Evolutionary conservation across 1,140 invertebrate species (phyloP).

Genomic region (Drosophila arizonae): DNA sequence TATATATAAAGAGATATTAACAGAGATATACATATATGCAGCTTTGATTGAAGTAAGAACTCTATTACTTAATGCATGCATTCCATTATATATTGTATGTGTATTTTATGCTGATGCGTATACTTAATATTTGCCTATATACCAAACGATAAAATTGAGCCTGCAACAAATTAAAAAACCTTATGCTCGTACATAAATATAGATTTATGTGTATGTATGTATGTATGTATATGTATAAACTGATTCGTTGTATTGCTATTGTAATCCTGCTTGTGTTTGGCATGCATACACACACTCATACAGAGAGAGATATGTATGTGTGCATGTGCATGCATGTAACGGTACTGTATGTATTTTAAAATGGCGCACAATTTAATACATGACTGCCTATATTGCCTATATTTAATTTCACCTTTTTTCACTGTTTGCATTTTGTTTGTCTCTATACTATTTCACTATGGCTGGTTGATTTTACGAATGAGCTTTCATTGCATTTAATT

Average conservation of each 20-base stretch:
- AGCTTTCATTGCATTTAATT: conserved; percentile 71
- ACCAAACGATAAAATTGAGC: conserved; percentile 9
- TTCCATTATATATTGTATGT: not conserved
- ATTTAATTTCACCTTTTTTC: conserved; percentile 81
- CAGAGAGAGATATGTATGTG: not conserved
- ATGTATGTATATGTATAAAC: conserved; percentile 17
- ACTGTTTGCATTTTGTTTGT: conserved; percentile 76
- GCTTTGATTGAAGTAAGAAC: not conserved
- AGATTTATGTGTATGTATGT: conserved; percentile 10
- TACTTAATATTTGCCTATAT: conserved; percentile 22
- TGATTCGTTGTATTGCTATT: conserved; percentile 41
- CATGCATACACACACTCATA: conserved; percentile 15
- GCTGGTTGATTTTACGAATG: conserved; percentile 54
- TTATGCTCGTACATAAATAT: conserved; percentile 8
- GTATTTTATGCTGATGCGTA: conserved; percentile 3
- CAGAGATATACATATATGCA: not conserved
- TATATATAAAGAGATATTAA: not conserved
- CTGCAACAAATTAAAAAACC: conserved; percentile 13
- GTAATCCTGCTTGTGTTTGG: conserved; percentile 34
- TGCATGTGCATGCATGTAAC: conserved; percentile 8
- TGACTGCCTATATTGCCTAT: conserved; percentile 76
- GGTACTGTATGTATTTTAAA: conserved; percentile 47
- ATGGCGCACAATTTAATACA: conserved; percentile 77
- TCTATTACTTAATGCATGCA: not conserved
- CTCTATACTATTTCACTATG: conserved; percentile 78